Conservation (phyloP, 2,888 invertebrate genomes). For the Agonum fuliginosum region DNA sequence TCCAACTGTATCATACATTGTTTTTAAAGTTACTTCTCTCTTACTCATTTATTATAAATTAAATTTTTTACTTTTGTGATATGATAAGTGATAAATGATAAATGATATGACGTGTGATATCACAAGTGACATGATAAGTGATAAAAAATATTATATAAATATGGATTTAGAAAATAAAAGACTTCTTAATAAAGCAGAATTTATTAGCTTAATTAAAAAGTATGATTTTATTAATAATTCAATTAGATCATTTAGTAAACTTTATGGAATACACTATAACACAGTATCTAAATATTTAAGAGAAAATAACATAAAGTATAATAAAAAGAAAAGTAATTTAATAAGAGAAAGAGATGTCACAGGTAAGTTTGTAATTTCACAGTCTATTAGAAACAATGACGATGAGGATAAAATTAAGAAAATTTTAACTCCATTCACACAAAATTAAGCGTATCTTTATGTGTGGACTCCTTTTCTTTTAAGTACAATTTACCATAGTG, state of each 20-base stretch:
- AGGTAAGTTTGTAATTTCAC: slow-evolving; percentile 3
- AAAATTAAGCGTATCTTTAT: slow-evolving; percentile 18
- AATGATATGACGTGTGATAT: neutral
- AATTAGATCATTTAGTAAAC: slow-evolving; percentile 11
- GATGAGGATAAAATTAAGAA: neutral
- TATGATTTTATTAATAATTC: slow-evolving; percentile 15
- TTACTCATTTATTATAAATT: slow-evolving; percentile 6
- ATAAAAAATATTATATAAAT: slow-evolving; percentile 19
- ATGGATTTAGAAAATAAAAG: neutral
- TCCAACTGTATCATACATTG: slow-evolving; percentile 10
- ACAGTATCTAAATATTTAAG: slow-evolving; percentile 15
- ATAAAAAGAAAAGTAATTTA: slow-evolving; percentile 2
- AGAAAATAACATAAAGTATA: slow-evolving; percentile 5
- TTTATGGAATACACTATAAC: slow-evolving; percentile 1
- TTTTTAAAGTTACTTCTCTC: slow-evolving; percentile 9
- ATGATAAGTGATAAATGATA: slow-evolving; percentile 7
- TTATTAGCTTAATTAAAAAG: slow-evolving; percentile 2
- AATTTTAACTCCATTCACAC: slow-evolving; percentile 31
- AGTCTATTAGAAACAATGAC: neutral
- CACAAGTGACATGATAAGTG: neutral
- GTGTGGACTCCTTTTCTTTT: neutral
- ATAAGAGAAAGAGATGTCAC: slow-evolving; percentile 7
- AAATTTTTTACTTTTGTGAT: neutral
- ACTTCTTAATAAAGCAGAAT: slow-evolving; percentile 9
- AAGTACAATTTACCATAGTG: slow-evolving; percentile 10